Conservation (phyloP, 2,113 vertebrate species). For the Tachysurus vachellii region DNA sequence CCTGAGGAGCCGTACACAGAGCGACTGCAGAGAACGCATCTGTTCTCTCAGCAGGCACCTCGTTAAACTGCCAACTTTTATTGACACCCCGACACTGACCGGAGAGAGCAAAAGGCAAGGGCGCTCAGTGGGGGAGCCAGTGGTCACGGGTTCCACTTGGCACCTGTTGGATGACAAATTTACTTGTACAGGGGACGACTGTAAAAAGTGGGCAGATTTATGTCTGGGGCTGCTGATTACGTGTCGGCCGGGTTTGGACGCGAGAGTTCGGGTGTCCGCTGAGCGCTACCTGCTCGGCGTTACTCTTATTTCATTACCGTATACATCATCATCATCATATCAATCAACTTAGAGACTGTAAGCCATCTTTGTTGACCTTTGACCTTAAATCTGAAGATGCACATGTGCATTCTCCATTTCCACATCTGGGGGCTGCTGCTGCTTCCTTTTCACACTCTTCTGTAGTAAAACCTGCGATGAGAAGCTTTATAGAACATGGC, state of each 20-base stretch:
- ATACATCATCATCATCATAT: not conserved
- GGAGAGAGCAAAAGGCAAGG: conserved; percentile 29
- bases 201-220: conserved; percentile 67
- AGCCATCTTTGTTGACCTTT: not conserved
- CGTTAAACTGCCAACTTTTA: conserved; percentile 54
- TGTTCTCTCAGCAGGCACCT: conserved; percentile 46
- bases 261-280: not conserved
- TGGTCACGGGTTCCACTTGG: conserved; percentile 41
- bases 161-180: conserved; percentile 74
- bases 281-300: not conserved
- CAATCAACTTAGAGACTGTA: not conserved
- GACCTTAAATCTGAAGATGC: not conserved
- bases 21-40: conserved; percentile 35
- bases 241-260: not conserved
- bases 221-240: conserved; percentile 10
- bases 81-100: conserved; percentile 35
- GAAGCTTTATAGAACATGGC: conserved; percentile 2
- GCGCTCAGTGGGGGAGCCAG: conserved; percentile 50
- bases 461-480: not conserved
- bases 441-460: not conserved
- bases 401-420: not conserved
- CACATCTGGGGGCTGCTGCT: not conserved
- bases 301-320: not conserved
- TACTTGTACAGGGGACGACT: conserved; percentile 58
- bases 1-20: conserved; percentile 2